Conservation (phyloP, 2,888 invertebrate species). For the Drosophila pullipes region DNA sequence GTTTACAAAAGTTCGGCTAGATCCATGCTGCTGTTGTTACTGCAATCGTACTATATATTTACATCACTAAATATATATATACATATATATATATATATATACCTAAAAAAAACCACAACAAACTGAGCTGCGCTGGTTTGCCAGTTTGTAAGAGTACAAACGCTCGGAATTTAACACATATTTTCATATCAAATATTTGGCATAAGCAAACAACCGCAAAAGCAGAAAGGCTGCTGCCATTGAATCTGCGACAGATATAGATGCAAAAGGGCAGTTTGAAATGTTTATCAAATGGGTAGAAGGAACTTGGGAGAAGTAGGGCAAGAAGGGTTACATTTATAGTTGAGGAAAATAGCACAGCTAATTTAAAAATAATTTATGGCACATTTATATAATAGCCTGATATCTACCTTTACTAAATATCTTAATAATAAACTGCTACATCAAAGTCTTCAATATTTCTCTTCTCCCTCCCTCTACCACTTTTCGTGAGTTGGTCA, state of each 20-base stretch:
- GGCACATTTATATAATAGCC: too few relatives aligned
- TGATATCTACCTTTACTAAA: not conserved
- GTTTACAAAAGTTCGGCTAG: constrained; percentile 63
- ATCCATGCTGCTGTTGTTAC: constrained; percentile 30
- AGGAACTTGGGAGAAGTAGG: not conserved
- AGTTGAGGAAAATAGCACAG: not conserved
- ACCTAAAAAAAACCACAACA: constrained; percentile 47
- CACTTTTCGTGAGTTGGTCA: not conserved
- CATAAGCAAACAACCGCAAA: constrained; percentile 60
- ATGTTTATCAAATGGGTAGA: not conserved
- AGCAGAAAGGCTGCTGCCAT: constrained; percentile 35
- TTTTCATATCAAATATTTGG: constrained; percentile 76
- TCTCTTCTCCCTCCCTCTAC: not conserved
- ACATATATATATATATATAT: constrained; percentile 13
- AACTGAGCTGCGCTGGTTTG: constrained; percentile 15
- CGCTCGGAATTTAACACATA: constrained; percentile 70
- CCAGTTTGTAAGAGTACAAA: constrained; percentile 22
- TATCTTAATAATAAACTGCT: not conserved
- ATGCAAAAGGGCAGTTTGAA: constrained; percentile 32
- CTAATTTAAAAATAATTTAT: not conserved
- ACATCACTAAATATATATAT: constrained; percentile 1
- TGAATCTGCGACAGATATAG: constrained; percentile 13
- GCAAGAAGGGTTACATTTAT: not conserved
- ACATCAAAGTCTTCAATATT: not conserved
- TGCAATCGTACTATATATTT: constrained; percentile 38